phyloP scores from a whole-genome alignment of 2,797 vertebrate species.

The Sebastolobus alascanus region DNA sequence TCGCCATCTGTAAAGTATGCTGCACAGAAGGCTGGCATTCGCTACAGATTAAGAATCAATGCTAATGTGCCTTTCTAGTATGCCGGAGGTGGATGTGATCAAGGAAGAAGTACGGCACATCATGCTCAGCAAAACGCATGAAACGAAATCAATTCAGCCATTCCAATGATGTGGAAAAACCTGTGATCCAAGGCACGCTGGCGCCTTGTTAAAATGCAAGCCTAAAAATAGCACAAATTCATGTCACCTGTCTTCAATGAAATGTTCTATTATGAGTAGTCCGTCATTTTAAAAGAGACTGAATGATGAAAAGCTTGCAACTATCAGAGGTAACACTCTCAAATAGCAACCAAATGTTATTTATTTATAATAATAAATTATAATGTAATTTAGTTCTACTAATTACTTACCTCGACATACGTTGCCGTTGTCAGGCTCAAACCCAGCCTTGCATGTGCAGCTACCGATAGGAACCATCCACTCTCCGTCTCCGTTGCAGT shows the following conservation, averaged over 20 bases:
- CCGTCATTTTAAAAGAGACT: slow-evolving; percentile 32
- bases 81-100: slow-evolving; percentile 60
- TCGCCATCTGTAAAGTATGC: slow-evolving; percentile 61
- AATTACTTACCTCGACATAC: slow-evolving; percentile 92
- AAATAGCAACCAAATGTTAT: neutral
- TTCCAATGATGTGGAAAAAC: slow-evolving; percentile 47
- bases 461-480: slow-evolving; percentile 99
- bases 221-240: slow-evolving; percentile 52
- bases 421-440: slow-evolving; percentile 95
- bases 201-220: slow-evolving; percentile 29
- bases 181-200: slow-evolving; percentile 33
- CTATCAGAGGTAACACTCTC: neutral
- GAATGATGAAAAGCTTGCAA: slow-evolving; percentile 31
- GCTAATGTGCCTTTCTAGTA: slow-evolving; percentile 64
- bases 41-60: slow-evolving; percentile 68
- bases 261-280: slow-evolving; percentile 23
- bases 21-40: slow-evolving; percentile 66
- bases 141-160: slow-evolving; percentile 61
- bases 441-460: slow-evolving; percentile 97
- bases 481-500: slow-evolving; percentile 97
- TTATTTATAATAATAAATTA: too few species aligned
- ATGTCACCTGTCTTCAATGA: slow-evolving; percentile 18
- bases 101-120: slow-evolving; percentile 50
- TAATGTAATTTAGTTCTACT: neutral
- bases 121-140: slow-evolving; percentile 47